Evolutionary conservation across 2,113 vertebrate genomes (phyloP).

Genomic region (Paramormyrops kingsleyae): DNA sequence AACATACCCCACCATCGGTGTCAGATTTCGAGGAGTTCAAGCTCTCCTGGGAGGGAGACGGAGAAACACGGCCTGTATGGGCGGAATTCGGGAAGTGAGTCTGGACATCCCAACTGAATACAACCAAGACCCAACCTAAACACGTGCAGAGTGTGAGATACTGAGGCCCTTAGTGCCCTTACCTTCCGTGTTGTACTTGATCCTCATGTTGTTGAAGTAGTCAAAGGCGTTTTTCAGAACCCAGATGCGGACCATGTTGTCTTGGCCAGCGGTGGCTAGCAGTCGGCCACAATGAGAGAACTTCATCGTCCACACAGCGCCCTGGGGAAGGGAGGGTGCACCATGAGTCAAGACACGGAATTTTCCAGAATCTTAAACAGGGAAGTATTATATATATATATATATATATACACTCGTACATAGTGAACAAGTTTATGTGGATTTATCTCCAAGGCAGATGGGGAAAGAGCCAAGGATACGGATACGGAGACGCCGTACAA

Average conservation of each 20-base stretch:
- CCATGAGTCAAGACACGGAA: background rate
- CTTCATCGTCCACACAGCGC: constrained; percentile 99
- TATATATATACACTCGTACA: background rate
- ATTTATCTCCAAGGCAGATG: background rate
- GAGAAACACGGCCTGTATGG: constrained; percentile 83
- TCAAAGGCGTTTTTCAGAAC: constrained; percentile 94
- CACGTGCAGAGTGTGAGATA: background rate
- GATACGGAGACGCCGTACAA: background rate
- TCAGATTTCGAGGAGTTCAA: constrained; percentile 96
- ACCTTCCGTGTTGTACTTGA: constrained; percentile 99
- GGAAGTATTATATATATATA: background rate
- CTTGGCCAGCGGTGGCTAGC: constrained; percentile 90
- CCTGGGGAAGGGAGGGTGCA: constrained; percentile 57
- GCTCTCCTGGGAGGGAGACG: constrained; percentile 97
- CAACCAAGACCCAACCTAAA: background rate
- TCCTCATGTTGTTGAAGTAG: constrained; percentile 97
- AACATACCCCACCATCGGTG: constrained; percentile 80
- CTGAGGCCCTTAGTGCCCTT: constrained; percentile 6
- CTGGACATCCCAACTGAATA: background rate
- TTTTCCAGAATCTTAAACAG: background rate
- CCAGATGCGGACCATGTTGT: constrained; percentile 96
- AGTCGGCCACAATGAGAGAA: constrained; percentile 95
- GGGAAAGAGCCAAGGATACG: background rate
- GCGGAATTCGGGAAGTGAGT: background rate
- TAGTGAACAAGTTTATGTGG: background rate